Evolutionary conservation across 1,140 invertebrate species (phyloP), one percentile per base, ranked within the genome.

Genomic region (Bicyclus anynana): DNA sequence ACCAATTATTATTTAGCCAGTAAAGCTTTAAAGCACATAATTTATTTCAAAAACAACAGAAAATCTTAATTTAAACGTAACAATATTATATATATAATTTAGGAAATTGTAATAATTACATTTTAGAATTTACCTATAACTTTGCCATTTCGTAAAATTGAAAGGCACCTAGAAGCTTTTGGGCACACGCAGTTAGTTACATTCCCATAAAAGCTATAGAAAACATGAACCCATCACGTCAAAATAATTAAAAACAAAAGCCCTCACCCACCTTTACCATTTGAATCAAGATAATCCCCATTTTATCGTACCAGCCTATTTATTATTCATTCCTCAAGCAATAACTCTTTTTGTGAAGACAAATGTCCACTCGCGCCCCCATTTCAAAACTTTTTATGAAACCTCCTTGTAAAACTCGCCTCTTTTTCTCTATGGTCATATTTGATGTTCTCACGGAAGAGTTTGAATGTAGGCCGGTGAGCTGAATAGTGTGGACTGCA

Each of bases 371-470:
- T 80, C 66, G 57, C 72, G 70, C 71, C 79, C 76, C 59, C 60
- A 72, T 71, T 74, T 60, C 38, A 62, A 58, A 53, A 48, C 72
- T 80, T 84, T 84, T 79, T 82, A 62, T 58, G 29, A 37, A 54
- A 69, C 62, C 66, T 67, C 61, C 56, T 53, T 63, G 7, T 38
- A 16, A 59, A 21, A 57, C 60, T 67, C n/a, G n/a, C 68, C 62
- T 63, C 58, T 70, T 77, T 76, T 74, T 77, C 67, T 73, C 59
- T 80, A 74, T 72, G 69, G 66, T 64, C 60, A 62, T 83, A 62
- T 84, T 84, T 84, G 69, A 74, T 47, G 73, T 85, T 85, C 82
- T 85, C 82, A 85, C 82, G 82, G 77, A 83, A 78, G 77, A 79
- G 70, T 21, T 56, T 58, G 62, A 49, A 53, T 44, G 40, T 44